Conservation (phyloP, 2,888 invertebrate genomes). For the Tenthredo scrophulariae region DNA sequence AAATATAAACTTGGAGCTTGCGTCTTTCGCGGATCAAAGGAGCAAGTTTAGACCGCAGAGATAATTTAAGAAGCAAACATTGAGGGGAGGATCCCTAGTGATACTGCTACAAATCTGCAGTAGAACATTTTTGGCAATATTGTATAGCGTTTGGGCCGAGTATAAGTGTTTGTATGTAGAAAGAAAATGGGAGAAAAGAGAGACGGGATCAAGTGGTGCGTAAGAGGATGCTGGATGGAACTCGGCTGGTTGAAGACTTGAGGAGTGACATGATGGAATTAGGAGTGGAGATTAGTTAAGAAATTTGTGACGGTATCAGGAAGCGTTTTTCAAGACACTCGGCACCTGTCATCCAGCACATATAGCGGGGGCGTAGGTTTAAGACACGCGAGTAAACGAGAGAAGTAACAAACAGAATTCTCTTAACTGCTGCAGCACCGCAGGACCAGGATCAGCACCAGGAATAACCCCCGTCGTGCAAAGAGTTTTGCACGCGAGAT, state of each 20-base stretch:
- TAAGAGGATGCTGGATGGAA: neutral
- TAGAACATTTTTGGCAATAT: neutral
- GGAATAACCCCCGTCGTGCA: constrained; percentile 13
- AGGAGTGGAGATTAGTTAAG: constrained; percentile 4
- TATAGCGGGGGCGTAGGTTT: constrained; percentile 25
- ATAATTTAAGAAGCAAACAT: constrained; percentile 22
- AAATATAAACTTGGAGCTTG: neutral
- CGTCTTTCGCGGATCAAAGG: constrained; percentile 38
- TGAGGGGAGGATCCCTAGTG: neutral
- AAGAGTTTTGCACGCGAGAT: constrained; percentile 38
- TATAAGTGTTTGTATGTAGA: neutral
- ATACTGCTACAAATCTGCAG: neutral
- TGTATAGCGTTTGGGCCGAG: neutral
- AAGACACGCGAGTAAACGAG: neutral
- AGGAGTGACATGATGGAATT: constrained; percentile 26
- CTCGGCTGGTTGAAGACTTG: neutral
- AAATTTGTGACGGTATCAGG: constrained; percentile 39
- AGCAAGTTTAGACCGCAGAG: constrained; percentile 10
- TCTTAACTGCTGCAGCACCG: neutral
- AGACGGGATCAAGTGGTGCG: neutral
- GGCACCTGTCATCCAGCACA: constrained; percentile 43
- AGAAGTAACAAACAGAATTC: constrained; percentile 13
- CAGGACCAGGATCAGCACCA: neutral
- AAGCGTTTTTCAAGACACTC: neutral
- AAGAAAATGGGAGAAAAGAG: neutral